Evolutionary conservation across 1,140 invertebrate species (phyloP).

Genomic region (Drosophila nigrodunni): DNA sequence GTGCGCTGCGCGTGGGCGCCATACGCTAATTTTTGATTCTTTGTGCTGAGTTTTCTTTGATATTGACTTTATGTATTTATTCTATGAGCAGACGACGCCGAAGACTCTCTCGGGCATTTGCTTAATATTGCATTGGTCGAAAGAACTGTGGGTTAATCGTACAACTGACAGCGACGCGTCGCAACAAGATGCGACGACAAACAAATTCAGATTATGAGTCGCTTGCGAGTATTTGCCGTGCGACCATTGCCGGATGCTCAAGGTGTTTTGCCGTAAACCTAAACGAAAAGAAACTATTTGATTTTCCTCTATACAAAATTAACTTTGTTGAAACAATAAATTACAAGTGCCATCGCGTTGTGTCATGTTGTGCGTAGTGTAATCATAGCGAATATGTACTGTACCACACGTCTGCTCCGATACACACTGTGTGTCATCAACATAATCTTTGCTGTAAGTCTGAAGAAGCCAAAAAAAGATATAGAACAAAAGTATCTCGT

Average conservation of each 20-base stretch:
- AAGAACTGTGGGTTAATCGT: constrained; percentile 66
- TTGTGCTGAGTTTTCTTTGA: constrained; percentile 54
- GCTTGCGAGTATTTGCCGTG: constrained; percentile 55
- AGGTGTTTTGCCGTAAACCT: constrained; percentile 46
- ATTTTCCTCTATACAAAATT: too few relatives aligned
- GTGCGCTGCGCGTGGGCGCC: constrained; percentile 61
- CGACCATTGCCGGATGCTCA: constrained; percentile 61
- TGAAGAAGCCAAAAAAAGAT: constrained; percentile 31
- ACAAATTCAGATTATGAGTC: constrained; percentile 75
- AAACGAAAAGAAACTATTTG: not conserved
- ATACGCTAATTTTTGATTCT: constrained; percentile 66
- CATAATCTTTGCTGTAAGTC: constrained; percentile 70
- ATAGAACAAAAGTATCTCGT: not conserved
- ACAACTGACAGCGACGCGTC: constrained; percentile 46
- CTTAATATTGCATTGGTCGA: constrained; percentile 51
- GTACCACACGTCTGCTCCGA: constrained; percentile 59
- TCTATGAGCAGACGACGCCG: constrained; percentile 11
- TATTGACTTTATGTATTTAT: constrained; percentile 51
- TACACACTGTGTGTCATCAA: constrained; percentile 65
- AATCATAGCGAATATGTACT: constrained; percentile 56
- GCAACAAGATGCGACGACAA: constrained; percentile 53
- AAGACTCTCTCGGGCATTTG: constrained; percentile 25
- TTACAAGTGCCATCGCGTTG: constrained; percentile 12
- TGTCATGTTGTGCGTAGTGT: constrained; percentile 32
- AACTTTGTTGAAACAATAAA: constrained; percentile 1